Conservation (phyloP, 2,888 invertebrate species). For the Ceramica pisi region DNA sequence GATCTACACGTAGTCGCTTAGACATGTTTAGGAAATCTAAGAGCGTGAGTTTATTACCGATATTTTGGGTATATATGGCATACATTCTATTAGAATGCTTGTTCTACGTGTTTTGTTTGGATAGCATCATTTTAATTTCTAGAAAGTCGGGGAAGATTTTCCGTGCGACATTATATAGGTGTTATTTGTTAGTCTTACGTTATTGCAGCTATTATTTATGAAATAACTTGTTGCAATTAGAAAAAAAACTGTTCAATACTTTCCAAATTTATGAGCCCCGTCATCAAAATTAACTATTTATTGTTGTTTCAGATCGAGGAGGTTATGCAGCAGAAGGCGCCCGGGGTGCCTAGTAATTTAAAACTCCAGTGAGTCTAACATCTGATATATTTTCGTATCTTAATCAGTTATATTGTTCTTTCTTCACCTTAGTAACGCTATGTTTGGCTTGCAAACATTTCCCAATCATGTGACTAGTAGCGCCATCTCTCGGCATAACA, state of each 20-base stretch:
- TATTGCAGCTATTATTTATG: no score
- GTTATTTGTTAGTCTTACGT: neutral
- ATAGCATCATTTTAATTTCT: neutral
- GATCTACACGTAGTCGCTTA: slow-evolving; percentile 48
- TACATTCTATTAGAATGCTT: neutral
- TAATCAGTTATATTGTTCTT: slow-evolving; percentile 6
- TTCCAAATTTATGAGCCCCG: neutral
- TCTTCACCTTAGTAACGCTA: slow-evolving; percentile 22
- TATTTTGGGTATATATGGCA: neutral
- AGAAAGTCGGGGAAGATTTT: neutral
- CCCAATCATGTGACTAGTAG: slow-evolving; percentile 45
- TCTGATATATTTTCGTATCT: neutral
- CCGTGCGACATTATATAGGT: neutral
- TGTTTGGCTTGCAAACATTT: slow-evolving; percentile 21
- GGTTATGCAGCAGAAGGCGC: slow-evolving; percentile 90
- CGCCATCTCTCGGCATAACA: slow-evolving; percentile 76
- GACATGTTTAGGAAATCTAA: slow-evolving; percentile 44
- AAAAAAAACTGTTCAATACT: no score
- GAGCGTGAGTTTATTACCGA: slow-evolving; percentile 41
- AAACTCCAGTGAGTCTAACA: slow-evolving; percentile 81
- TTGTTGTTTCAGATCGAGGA: slow-evolving; percentile 85
- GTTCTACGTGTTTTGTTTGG: neutral
- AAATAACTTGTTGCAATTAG: no score
- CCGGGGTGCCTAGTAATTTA: slow-evolving; percentile 85
- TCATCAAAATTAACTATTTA: neutral